Base-by-base conservation (phyloP, 2,888 invertebrate species). In the Leptogaster cylindrica region DNA sequence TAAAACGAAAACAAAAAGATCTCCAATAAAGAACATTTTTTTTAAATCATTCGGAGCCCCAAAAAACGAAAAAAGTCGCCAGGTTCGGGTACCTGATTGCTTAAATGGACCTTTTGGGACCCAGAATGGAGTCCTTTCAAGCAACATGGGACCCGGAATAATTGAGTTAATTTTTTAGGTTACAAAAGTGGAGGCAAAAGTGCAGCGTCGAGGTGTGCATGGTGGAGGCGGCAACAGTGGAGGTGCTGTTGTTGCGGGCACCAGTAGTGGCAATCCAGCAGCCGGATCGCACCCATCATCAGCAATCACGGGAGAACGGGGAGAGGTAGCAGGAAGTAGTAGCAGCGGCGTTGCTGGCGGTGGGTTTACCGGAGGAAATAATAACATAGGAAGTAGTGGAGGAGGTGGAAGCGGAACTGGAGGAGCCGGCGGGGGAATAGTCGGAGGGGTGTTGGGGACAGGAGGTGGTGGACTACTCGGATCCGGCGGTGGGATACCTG, bases 281-380 rank as follows among this genome's bases (percentile, higher is more conserved):
- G 58, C 16, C 6, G 58, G 41, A 12, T 8, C 27, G 7, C 68
- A 69, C 6, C 63, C 65, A 1, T 66, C n/a, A 25, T 36, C 58
- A 16, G 70, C 69, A 36, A 46, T 27, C 44, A 64, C 33, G 68
- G 6, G 31, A 51, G 10, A 71, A 70, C 36, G 67, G 67, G 8
- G 67, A 68, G 69, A 70, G 68, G 4, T 39, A 68, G 18, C 70
- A 66, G 10, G 70, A 66, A 18, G 70, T 68, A 61, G 73, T 72
- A 12, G 73, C 70, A 7, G 74, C 73, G 10, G 74, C 73, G 3
- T 73, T 72, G 46, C 8, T 52, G 31, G 25, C 7, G 46, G 36
- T 16, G 33, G 27, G 6, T 72, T 72, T 16, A 66, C 50, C 66
- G 68, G 71, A 1, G 8, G 73, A 72, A 2, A 72, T 73, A 31